Conservation (phyloP, 2,888 invertebrate genomes). For the Polyommatus iphigenia region DNA sequence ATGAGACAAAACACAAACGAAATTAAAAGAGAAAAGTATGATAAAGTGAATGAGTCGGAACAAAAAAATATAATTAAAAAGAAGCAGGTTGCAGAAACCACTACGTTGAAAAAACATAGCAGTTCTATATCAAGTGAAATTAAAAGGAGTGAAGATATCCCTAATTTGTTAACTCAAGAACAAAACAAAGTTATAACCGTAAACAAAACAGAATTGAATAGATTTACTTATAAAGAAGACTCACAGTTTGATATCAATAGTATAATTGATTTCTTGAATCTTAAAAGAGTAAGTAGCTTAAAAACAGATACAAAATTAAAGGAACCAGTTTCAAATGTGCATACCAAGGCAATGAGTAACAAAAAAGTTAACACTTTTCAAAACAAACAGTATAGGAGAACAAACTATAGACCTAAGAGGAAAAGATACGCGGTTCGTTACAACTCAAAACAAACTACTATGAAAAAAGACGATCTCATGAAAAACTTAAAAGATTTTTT, state of each 20-base stretch:
- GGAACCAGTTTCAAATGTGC: background rate
- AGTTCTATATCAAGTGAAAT: background rate
- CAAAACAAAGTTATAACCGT: background rate
- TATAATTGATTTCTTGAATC: background rate
- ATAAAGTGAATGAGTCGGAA: slow-evolving; percentile 45
- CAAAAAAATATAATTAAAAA: slow-evolving; percentile 46
- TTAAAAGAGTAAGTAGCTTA: background rate
- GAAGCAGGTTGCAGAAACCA: slow-evolving; percentile 13
- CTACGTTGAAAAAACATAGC: background rate
- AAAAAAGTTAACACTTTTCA: background rate
- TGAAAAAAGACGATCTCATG: slow-evolving; percentile 43
- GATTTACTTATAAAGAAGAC: background rate
- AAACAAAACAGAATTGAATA: background rate
- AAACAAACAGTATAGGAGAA: background rate
- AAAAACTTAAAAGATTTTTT: slow-evolving; percentile 53
- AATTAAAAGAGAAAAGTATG: slow-evolving; percentile 40
- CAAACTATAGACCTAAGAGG: slow-evolving; percentile 43
- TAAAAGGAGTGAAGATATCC: background rate
- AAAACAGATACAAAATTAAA: background rate
- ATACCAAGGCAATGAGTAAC: background rate
- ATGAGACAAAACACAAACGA: slow-evolving; percentile 44
- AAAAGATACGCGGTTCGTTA: slow-evolving; percentile 48
- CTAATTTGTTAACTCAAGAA: background rate
- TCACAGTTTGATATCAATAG: background rate
- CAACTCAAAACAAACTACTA: slow-evolving; percentile 43